Base-by-base conservation (phyloP, 2,113 vertebrate genomes). In the Siniperca chuatsi region DNA sequence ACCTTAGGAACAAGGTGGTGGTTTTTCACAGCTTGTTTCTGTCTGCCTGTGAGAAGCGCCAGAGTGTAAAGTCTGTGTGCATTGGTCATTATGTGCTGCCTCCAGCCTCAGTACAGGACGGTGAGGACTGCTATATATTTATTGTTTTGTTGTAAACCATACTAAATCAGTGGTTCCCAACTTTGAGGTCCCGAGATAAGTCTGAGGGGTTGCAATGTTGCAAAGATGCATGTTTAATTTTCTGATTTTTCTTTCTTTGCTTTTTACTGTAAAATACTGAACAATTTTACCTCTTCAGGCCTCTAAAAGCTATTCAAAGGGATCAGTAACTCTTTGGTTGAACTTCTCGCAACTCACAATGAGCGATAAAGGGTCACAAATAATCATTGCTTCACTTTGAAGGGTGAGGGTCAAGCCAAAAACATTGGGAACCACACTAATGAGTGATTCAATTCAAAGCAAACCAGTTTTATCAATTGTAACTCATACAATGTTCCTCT, bases 51-150 rank as follows among this genome's bases (percentile, higher is more conserved):
- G 80, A 92, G 84, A 91, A 89, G 55, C 88, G 94, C 4, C 81
- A 78, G 75, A 96, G 94, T 86, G 87, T 91, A 7, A 92, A 84
- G 79, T 96, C 95, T 16, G 90, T 96, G 75, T 73, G 83, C 11
- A 93, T 96, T 1, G 95, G 96, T 60, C 96, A 96, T 74, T 96
- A 95, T 78, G 90, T 96, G 75, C 91, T 96, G 13, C 95, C 96
- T 78, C 95, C 96, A 75, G 74, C 82, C 6, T 82, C 91, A 50
- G 92, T 96, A 35, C 96, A 96, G 88, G 79, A 94, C 2, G 95
- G 95, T 96, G 78, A 90, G 91, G 5, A 79, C 9, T 2, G 8
- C 4, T 75, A 4, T 21, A 3, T 29, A 0, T 29, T 50, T 62
- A 61, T 48, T 81, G 2, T 75, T 20, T 64, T 40, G 5, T 55